Evolutionary conservation across 2,888 invertebrate species (phyloP), one percentile per base, ranked within the genome.

Genomic region (Lingula anatina): DNA sequence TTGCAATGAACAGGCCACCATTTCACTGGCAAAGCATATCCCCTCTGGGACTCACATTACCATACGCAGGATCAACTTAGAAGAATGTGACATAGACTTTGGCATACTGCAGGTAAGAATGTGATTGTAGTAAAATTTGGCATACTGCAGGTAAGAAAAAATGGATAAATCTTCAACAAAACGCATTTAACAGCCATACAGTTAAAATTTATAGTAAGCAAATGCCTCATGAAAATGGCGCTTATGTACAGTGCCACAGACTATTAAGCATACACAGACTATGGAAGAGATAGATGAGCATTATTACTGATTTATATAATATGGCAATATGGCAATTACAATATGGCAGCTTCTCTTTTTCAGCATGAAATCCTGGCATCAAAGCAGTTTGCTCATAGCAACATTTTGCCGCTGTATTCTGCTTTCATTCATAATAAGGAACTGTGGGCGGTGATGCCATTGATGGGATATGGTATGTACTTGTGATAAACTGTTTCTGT

Each of bases 331-430:
- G n/a, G n/a, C n/a, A n/a, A n/a, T n/a, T n/a, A n/a, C n/a, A 42
- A 12, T 20, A 7, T 44, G 26, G 23, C 21, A 24, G n/a, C 18
- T 39, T 43, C 43, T 39, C 18, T 38, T 39, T 62, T 68, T 47
- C 82, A 88, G 83, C 83, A 87, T 77, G 92, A 93, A 78, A 86
- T 92, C 51, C 79, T 85, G 44, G 82, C 86, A 49, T 86, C 87
- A 54, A 83, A 86, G 56, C 88, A 89, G 68, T 79, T 92, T 20
- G 84, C 85, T 56, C 91, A 92, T 77, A 82, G 84, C 3, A 88
- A 90, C 74, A 83, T 93, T 47, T 80, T 90, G 39, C 84, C 85
- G 25, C 86, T 87, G 70, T 78, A 85, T 58, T 84, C 86, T 28
- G 84, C 88, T 3, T 92, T 91, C 77, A 86, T 90, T 1, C 81